Conservation (phyloP, 2,888 invertebrate species). For the Eupelmus urozonus region DNA sequence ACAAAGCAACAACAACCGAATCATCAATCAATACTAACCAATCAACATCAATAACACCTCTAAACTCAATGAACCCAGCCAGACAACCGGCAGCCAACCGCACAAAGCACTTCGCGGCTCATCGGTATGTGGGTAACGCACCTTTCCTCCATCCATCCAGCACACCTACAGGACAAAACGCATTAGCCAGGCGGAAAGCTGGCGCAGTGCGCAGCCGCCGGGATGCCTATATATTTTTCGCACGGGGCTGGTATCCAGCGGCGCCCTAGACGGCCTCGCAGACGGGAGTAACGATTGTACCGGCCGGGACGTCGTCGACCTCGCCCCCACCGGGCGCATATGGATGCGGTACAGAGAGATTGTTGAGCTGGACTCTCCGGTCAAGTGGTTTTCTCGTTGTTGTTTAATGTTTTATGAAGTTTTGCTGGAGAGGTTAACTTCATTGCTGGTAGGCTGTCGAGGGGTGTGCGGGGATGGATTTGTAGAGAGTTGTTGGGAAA, state of each 20-base stretch:
- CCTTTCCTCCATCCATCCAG: background rate
- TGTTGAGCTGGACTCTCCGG: too few relatives aligned
- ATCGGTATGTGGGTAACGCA: conserved; percentile 7
- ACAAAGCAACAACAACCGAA: too few relatives aligned
- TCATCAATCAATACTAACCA: too few relatives aligned
- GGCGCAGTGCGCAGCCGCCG: background rate
- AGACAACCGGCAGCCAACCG: background rate
- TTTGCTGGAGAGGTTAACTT: too few relatives aligned
- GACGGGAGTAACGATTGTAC: conserved; percentile 72
- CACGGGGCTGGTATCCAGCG: background rate
- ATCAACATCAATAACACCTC: too few relatives aligned
- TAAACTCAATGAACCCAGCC: background rate
- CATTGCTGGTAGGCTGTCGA: too few relatives aligned
- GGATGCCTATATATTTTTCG: conserved; percentile 21
- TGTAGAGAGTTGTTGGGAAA: too few relatives aligned
- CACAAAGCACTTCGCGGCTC: background rate
- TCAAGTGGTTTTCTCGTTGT: too few relatives aligned
- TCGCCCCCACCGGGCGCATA: conserved; percentile 2
- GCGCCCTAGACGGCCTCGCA: conserved; percentile 64
- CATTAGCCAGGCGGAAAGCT: background rate
- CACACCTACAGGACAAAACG: background rate
- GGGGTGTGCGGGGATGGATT: too few relatives aligned
- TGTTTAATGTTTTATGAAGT: too few relatives aligned
- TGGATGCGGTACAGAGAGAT: too few relatives aligned
- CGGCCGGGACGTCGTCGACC: background rate